Evolutionary conservation across 2,797 vertebrate genomes (phyloP), one percentile per base, ranked within the genome.

Genomic region (Takifugu rubripes): DNA sequence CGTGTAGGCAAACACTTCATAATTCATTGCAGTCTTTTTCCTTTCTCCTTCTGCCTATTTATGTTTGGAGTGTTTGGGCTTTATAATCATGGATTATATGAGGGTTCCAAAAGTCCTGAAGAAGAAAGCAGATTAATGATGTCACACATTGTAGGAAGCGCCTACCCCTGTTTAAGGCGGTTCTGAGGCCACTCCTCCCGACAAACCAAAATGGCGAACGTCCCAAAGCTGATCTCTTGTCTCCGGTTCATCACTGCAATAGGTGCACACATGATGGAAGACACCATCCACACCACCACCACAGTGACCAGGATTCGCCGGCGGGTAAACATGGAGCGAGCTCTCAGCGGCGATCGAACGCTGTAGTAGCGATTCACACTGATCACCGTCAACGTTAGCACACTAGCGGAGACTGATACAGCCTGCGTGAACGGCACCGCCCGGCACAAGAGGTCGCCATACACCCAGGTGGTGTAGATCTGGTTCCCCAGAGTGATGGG

Each of bases 291-390:
- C 77, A 97, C 93, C 16, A 92, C 78, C 0, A 89, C 81, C 2
- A 97, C 93, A 27, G 94, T 93, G 16, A 83, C 88, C 72, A 91
- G 77, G 67, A 95, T 94, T 57, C 91, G 90, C 5, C 75, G 88
- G 52, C 87, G 92, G 27, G 95, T 97, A 71, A 96, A 97, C 83
- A 94, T 93, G 10, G 93, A 92, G 21, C 93, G 90, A 24, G 95
- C 94, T 0, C 91, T 88, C 53, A 97, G 88, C 0, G 95, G 95
- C 0, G 91, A 95, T 56, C 92, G 92, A 6, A 96, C 93, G 0
- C 92, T 95, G 90, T 94, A 96, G 74, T 97, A 97, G 0, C 95
- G 83, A 70, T 97, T 95, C 25, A 96, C 84, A 0, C 94, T 97
- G 84, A 96, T 95, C 67, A 95, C 93, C 0, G 94, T 96, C 46